Percentiles rank a stretch among this genome's conserved stretches.
Conservation (phyloP, 2,797 vertebrate genomes). For the Sylvia borin region DNA sequence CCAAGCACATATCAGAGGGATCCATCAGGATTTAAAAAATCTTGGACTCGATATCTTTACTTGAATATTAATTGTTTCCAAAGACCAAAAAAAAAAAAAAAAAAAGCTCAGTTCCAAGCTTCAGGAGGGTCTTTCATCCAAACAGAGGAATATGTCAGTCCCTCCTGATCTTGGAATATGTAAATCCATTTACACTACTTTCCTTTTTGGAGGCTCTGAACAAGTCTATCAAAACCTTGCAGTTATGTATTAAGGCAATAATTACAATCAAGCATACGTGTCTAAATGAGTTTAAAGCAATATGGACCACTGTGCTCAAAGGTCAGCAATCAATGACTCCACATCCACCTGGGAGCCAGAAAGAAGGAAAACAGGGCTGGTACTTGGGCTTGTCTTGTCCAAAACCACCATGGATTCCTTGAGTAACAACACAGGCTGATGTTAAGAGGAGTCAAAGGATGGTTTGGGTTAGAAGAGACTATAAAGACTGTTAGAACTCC, state of each 20-base stretch:
- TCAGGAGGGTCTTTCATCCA: neutral
- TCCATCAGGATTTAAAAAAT: neutral
- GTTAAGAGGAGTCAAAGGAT: neutral
- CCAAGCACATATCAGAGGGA: neutral
- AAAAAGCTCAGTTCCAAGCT: neutral
- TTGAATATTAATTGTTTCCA: neutral
- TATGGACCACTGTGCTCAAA: neutral
- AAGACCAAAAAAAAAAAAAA: neutral
- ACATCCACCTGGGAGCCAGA: neutral
- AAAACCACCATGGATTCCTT: neutral
- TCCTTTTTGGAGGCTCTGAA: neutral
- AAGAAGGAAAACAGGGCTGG: neutral
- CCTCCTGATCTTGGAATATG: neutral
- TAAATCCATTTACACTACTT: neutral
- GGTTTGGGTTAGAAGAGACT: neutral
- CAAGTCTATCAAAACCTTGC: neutral
- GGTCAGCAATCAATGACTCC: neutral
- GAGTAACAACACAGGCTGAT: neutral
- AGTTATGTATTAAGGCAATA: neutral
- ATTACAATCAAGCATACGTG: fast-evolving
- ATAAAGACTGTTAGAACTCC: neutral
- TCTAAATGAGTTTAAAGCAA: neutral
- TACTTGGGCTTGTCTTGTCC: neutral
- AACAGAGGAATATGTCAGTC: neutral
- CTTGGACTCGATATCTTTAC: neutral